Conservation (phyloP, 2,113 vertebrate genomes). For the Ivindomyrus marchei region DNA sequence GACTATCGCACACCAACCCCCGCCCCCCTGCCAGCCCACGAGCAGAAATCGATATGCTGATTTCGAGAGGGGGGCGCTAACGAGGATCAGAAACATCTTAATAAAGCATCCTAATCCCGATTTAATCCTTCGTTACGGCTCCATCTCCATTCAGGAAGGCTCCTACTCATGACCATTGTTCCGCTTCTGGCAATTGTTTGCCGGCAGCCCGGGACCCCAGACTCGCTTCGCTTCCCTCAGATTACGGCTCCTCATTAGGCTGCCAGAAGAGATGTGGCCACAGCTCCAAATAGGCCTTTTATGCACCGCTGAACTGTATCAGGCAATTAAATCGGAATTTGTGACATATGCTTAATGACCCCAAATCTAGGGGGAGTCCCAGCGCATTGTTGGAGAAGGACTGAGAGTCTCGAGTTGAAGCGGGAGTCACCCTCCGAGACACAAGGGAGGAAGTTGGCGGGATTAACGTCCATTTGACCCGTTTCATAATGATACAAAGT, state of each 20-base stretch:
- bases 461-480: background rate
- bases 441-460: background rate
- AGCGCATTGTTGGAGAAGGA: conserved; percentile 6
- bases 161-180: background rate
- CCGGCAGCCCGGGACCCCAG: background rate
- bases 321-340: conserved; percentile 54
- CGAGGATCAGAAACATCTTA: conserved; percentile 28
- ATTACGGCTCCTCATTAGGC: conserved; percentile 15
- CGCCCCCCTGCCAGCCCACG: background rate
- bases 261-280: conserved; percentile 24
- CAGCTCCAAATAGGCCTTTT: conserved; percentile 49
- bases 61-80: background rate
- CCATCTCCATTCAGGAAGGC: background rate
- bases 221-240: background rate
- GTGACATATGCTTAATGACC: conserved; percentile 70
- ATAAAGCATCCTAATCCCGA: conserved; percentile 22
- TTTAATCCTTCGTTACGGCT: conserved; percentile 22
- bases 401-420: conserved; percentile 18
- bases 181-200: background rate
- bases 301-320: conserved; percentile 53
- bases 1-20: background rate
- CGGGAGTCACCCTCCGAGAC: background rate
- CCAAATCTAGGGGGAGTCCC: conserved; percentile 40
- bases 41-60: conserved; percentile 17
- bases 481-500: background rate